Base-by-base conservation (phyloP, 2,888 invertebrate genomes). In the Parthenolecanium corni region DNA sequence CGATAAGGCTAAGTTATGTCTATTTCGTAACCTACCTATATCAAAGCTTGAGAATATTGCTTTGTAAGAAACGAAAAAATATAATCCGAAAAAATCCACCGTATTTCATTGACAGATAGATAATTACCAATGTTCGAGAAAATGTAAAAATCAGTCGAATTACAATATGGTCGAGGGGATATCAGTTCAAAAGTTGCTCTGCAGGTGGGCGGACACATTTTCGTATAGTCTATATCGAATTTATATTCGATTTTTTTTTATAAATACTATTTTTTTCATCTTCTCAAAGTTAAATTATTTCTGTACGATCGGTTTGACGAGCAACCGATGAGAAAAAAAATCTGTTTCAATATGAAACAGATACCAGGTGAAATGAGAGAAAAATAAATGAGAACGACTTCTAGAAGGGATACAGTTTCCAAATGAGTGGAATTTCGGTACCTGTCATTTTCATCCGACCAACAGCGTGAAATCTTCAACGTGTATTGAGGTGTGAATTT, bases 131-230 rank as follows among this genome's bases (percentile, higher is more conserved):
- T 61, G 61, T 61, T 49, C 51, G 51, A 40, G 47, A 36, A 57
- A 61, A 51, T 52, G 24, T 23, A 42, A 38, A 20, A 40, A 54
- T 54, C 54, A 54, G 42, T 40, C 24, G 54, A 23, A 40, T 9
- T 31, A 9, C 4, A 9, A 31, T 9, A 31, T 9, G 31, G 31
- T 6, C 9, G 31, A 31, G 31, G 31, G 9, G 31, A n/a, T 31
- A 31, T 31, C 31, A 31, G 31, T 31, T 31, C 31, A 6, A 31
- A 31, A 31, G 9, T 36, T 51, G n/a, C 61, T n/a, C 61, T 61
- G 49, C 61, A 51, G 61, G 61, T 61, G 61, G 61, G 61, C 61
- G 61, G 61, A 61, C 61, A 61, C 49, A 61, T 51, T 40, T 36
- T 23, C 40, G 23, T 36, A 23, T n/a, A n/a, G n/a, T n/a, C n/a